Base-by-base conservation (phyloP, 2,888 invertebrate species). In the Pristionchus arcanus region DNA sequence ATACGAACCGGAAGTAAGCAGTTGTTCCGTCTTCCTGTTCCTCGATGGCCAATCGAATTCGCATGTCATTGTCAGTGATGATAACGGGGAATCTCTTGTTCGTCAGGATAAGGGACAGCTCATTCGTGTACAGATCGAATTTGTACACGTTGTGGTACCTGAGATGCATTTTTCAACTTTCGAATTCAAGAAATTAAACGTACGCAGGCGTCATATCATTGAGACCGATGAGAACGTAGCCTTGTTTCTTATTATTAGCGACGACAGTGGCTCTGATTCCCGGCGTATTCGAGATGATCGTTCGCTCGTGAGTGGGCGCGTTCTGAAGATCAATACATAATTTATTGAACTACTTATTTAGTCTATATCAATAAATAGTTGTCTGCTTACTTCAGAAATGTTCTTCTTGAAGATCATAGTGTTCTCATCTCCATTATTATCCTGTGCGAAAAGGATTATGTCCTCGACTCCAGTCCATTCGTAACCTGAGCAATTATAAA, bases 371-470 rank as follows among this genome's bases (percentile, higher is more conserved):
- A 4, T 28, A 25, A 68, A 15, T 68, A n/a, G 2, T 74, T n/a
- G 34, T 34, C 16, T n/a, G 63, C 25, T 68, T 42, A 93, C 94
- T 90, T 91, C 90, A n/a, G 93, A 93, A 83, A 95, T 94, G 89
- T 95, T 95, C 87, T 94, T 93, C 91, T 94, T 95, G 91, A 92
- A 95, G 34, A 95, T 92, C 28, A 92, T 91, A 19, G 92, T 93
- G 90, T 95, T 95, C 91, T 95, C 95, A 90, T 95, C 94, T 25
- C 95, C 95, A 89, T 95, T 92, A 89, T 93, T 93, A 91, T 95
- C 94, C 86, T 94, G 94, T 19, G 92, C 90, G 91, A 93, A 95
- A n/a, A 95, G 90, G 77, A 95, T 93, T 16, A 94, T 90, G 71
- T 94, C 93, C 19, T 93, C 93, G 16, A 95, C 91, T 11, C 93